A percentile compares a stretch with the other conserved stretches of the same genome.
Conservation (phyloP, 2,888 invertebrate species). For the Limenitis arthemis region DNA sequence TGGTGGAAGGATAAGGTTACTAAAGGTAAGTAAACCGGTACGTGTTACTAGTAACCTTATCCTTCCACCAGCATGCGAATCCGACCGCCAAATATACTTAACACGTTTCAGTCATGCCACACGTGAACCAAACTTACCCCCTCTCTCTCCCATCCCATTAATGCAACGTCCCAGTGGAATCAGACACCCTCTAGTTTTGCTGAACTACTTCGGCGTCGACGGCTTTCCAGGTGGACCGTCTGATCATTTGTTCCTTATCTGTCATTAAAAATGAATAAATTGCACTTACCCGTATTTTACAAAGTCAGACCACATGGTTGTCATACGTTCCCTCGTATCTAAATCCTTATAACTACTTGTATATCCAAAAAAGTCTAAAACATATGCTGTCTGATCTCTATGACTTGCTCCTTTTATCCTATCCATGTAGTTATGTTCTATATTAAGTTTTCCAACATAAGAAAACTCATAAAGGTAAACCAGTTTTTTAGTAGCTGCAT, state of each 20-base stretch:
- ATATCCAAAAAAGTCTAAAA: conserved; percentile 49
- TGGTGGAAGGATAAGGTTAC: too few relatives aligned
- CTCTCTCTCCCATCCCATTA: too few relatives aligned
- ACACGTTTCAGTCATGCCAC: too few relatives aligned
- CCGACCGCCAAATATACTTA: too few relatives aligned
- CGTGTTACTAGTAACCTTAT: background rate
- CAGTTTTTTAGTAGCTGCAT: conserved; percentile 36
- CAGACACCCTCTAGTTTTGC: too few relatives aligned
- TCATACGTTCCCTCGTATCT: conserved; percentile 51
- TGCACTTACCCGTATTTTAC: conserved; percentile 51
- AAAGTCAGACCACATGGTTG: conserved; percentile 59
- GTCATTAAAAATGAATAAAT: background rate
- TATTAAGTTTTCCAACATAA: conserved; percentile 50
- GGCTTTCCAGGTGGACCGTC: too few relatives aligned
- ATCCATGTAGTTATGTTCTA: conserved; percentile 49
- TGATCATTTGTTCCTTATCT: too few relatives aligned
- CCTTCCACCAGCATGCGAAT: background rate
- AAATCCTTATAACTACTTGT: conserved; percentile 46
- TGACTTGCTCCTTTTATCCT: conserved; percentile 55
- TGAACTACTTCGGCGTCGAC: too few relatives aligned
- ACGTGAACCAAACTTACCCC: too few relatives aligned
- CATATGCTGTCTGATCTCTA: conserved; percentile 55
- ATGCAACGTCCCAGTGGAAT: too few relatives aligned
- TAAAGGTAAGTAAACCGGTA: too few relatives aligned
- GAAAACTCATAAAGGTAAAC: conserved; percentile 56